These are phyloP conservation scores for Netelia virgata DNA, from an alignment of 2,888 invertebrate genomes.

Conservation along the genomic window DNA sequence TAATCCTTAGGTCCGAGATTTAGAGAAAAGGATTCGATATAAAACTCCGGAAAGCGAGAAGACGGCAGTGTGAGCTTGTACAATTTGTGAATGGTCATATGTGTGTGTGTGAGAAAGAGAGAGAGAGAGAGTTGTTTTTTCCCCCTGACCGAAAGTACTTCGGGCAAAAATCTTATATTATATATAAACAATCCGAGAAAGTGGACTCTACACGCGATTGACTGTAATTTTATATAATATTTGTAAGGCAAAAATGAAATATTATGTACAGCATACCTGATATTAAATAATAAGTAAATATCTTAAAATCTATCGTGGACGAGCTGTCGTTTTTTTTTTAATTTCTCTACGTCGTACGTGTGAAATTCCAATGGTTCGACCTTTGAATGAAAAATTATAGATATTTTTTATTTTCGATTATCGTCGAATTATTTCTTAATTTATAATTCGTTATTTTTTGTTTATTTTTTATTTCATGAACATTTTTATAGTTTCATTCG, in stretches of 20 bases:
- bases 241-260: conserved; percentile 83
- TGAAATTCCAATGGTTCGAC: no score
- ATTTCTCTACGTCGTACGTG: no score
- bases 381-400: no score
- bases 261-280: conserved; percentile 84
- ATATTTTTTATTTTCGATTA: no score
- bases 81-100: conserved; percentile 71
- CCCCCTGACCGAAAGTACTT: conserved; percentile 61
- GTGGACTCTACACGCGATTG: conserved; percentile 80
- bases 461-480: neutral
- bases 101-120: conserved; percentile 19
- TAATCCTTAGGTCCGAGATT: conserved; percentile 52
- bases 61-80: conserved; percentile 69
- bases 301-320: conserved; percentile 64
- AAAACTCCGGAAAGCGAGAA: conserved; percentile 31
- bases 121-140: conserved; percentile 40
- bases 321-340: neutral
- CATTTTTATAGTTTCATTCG: neutral
- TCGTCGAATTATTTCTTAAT: neutral
- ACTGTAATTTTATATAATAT: conserved; percentile 85
- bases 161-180: conserved; percentile 67
- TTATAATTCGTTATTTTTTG: neutral
- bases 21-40: conserved; percentile 47
- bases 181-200: conserved; percentile 72
- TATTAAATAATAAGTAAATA: conserved; percentile 83